Evolutionary conservation across 2,113 vertebrate species (phyloP).

Genomic region (Proterorhinus semilunaris): DNA sequence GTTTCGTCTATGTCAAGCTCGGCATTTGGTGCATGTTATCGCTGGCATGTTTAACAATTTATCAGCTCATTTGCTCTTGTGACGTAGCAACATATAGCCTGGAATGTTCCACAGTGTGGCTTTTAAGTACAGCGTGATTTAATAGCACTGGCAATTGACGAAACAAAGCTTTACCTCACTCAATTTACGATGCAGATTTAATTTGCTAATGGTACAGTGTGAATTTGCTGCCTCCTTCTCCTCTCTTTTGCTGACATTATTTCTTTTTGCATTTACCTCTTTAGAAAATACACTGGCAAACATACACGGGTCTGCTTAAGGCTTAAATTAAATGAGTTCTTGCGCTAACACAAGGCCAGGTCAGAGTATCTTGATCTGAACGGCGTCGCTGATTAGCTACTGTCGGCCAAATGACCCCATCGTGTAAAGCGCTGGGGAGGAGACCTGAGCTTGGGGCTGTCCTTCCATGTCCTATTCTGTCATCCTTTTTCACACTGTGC

Average conservation of each 20-base stretch:
- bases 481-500: not conserved
- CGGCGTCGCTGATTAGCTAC: slow-evolving; percentile 16
- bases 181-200: slow-evolving; percentile 36
- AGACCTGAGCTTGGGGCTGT: not conserved
- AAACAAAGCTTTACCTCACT: slow-evolving; percentile 22
- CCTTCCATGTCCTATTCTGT: slow-evolving; percentile 6
- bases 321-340: slow-evolving; percentile 18
- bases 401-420: slow-evolving; percentile 21
- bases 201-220: slow-evolving; percentile 42
- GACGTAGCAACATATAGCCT: too few relatives aligned
- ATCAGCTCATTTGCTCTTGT: too few relatives aligned
- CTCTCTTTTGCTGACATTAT: slow-evolving; percentile 23
- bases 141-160: slow-evolving; percentile 25
- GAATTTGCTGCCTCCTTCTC: not conserved
- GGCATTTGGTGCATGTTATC: too few relatives aligned
- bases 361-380: slow-evolving; percentile 26
- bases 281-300: slow-evolving; percentile 9
- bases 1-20: too few relatives aligned
- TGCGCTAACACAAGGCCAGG: slow-evolving; percentile 15
- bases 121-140: slow-evolving; percentile 35
- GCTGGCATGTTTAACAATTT: too few relatives aligned
- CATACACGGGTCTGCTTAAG: not conserved
- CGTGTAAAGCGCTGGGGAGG: not conserved
- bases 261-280: slow-evolving; percentile 8
- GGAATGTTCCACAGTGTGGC: not conserved